Base-by-base conservation (phyloP, 1,140 invertebrate species). In the Littorina saxatilis region DNA sequence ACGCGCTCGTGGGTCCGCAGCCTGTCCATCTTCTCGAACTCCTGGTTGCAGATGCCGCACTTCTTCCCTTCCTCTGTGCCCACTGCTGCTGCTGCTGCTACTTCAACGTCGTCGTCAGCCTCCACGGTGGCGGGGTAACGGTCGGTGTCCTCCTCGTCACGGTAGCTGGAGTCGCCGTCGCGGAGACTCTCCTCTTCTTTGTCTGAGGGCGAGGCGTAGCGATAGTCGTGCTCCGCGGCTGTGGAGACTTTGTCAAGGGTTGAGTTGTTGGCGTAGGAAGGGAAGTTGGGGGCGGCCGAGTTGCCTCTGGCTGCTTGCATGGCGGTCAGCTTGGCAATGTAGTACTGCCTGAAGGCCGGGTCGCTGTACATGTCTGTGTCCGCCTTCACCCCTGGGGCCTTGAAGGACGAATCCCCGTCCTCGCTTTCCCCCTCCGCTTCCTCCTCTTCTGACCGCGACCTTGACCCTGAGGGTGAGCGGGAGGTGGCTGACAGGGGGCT, bases 21-120 rank as follows among this genome's bases (percentile, higher is more conserved):
- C 72, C 86, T 83, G 39, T 82, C 72, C 20, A 82, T 85, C 43
- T 84, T 84, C 80, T 89, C 88, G 20, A 55, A 72, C 74, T 90
- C 85, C 13, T 85, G 84, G 58, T 87, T 83, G 75, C 89, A 90
- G 20, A 90, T 83, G n/a, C 86, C 85, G 85, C 89, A 90, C 78
- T 85, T 85, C 40, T 85, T 86, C 17, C 83, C 83, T 17, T 75
- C 68, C 32, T 74, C 73, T 1, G 43, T 74, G 40, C 72, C 61
- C 29, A 61, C 86, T 84, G 84, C 87, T 3, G 72, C 73, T 0
- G 50, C 35, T 17, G 47, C 20, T 5, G 29, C 50, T 43, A 79
- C 40, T 23, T 79, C 50, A 1, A 72, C 23, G 20, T 83, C 80
- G 32, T 70, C 43, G 2, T 63, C 32, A 35, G 79, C 88, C 78